Evolutionary conservation across 2,888 invertebrate genomes (phyloP).

Genomic region (Ctenicera cuprea): DNA sequence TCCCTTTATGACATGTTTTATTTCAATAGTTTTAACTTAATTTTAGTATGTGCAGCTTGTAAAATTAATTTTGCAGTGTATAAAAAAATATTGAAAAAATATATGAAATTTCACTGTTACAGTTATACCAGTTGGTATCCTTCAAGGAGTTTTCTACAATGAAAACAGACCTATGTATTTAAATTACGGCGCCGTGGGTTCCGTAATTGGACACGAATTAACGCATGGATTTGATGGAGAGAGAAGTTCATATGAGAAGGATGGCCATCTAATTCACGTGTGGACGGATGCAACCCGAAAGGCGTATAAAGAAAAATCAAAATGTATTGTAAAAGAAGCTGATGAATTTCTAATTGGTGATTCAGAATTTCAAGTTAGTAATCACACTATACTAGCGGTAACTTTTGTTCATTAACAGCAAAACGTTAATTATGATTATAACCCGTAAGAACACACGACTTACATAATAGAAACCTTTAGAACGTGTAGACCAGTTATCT

Average conservation of each 20-base stretch:
- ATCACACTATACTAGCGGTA: no score
- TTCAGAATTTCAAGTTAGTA: slow-evolving; percentile 19
- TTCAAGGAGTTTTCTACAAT: slow-evolving; percentile 81
- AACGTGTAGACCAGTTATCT: no score
- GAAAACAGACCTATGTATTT: slow-evolving; percentile 67
- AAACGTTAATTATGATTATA: no score
- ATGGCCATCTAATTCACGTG: neutral
- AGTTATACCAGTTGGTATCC: slow-evolving; percentile 12
- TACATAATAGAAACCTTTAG: no score
- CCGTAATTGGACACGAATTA: slow-evolving; percentile 22
- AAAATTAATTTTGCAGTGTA: no score
- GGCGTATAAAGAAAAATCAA: slow-evolving; percentile 11
- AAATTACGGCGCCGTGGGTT: slow-evolving; percentile 27
- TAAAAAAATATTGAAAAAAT: no score
- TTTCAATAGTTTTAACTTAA: no score
- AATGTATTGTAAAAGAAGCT: slow-evolving; percentile 34
- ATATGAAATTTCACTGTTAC: neutral
- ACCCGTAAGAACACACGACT: no score
- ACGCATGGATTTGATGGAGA: slow-evolving; percentile 36
- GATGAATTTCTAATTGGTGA: slow-evolving; percentile 17
- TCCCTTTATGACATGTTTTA: no score
- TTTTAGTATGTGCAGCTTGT: no score
- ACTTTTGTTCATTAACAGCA: no score
- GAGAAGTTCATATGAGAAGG: neutral
- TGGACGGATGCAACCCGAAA: slow-evolving; percentile 27